Base-by-base conservation (phyloP, 2,113 vertebrate genomes). In the Antennarius striatus region DNA sequence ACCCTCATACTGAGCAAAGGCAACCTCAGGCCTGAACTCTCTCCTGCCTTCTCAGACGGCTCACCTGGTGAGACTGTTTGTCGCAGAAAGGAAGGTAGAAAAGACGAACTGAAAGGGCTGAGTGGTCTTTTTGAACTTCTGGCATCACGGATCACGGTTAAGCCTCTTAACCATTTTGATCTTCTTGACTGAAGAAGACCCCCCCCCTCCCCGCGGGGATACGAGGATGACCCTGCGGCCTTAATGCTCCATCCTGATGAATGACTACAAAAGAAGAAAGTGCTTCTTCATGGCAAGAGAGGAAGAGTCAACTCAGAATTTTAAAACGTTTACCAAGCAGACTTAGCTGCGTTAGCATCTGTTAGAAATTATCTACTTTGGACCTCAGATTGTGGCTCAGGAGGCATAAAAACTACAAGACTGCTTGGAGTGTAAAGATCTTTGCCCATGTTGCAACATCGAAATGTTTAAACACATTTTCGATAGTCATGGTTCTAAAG, bases 151-250 rank as follows among this genome's bases (percentile, higher is more conserved):
- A 10, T 56, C 42, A 56, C 62, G 81, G 75, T 75, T 65, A 68
- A 80, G 52, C 74, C 69, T 80, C 52, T 81, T 72, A 71, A 74
- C 48, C 58, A 58, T 71, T 87, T 71, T 79, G 77, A 80, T 79
- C 63, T 79, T 63, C 68, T 4, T 73, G 74, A 67, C 72, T 30
- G 32, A 54, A 53, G 57, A 70, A 3, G 57, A 76, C 3, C 39
- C 39, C 39, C 39, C 39, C 39, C 1, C 22, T 2, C 63, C 73
- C 71, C 63, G 17, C 53, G 57, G 83, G 71, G 79, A 75, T 59
- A 14, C 14, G 22, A n/a, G 42, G 17, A 13, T 79, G 74, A 86
- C 81, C 83, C 56, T 58, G 11, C 36, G 48, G 43, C 69, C 75
- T 61, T 13, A 10, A 16, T 45, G 51, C 62, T 39, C 29, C 5